Evolutionary conservation across 30 jellyfish, hydroid and myxozoan species (phyloP).

Genomic region (Chrysaora quinquecirrha): DNA sequence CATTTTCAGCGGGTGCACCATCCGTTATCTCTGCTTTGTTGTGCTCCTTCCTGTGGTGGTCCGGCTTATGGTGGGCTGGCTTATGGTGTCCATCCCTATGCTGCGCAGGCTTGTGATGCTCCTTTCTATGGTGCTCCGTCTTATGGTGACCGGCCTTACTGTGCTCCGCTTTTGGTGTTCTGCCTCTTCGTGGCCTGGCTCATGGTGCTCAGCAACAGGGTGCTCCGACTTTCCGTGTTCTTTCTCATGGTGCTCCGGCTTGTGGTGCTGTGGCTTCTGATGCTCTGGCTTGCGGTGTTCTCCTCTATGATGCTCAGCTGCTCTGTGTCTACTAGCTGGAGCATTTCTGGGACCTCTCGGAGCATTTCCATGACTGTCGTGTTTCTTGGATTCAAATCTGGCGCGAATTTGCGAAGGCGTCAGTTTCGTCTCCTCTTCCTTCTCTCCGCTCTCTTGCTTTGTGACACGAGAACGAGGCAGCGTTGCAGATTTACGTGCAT

Average conservation of each 20-base stretch:
- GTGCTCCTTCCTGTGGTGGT: conserved; percentile 33
- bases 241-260: conserved; percentile 3
- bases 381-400: conserved; percentile 57
- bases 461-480: conserved; percentile 41
- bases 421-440: conserved; percentile 67
- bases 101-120: not conserved
- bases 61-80: conserved; percentile 18
- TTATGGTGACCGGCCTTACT: not conserved
- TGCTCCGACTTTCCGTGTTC: not conserved
- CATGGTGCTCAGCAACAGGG: conserved; percentile 18
- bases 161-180: not conserved
- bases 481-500: conserved; percentile 61
- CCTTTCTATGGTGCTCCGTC: conserved; percentile 3
- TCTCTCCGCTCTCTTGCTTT: conserved; percentile 61
- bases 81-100: conserved; percentile 16
- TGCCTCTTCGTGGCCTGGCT: conserved; percentile 16
- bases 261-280: not conserved
- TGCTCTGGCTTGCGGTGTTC: not conserved
- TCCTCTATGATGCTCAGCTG: not conserved
- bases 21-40: conserved; percentile 8
- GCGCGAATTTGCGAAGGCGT: conserved; percentile 87
- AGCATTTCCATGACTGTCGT: not conserved
- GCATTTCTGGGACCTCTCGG: conserved; percentile 18
- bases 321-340: conserved; percentile 14
- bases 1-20: conserved; percentile 15